These are phyloP conservation scores for Limnodromus scolopaceus DNA, from an alignment of 2,797 vertebrate species.

Conservation along the genomic window DNA sequence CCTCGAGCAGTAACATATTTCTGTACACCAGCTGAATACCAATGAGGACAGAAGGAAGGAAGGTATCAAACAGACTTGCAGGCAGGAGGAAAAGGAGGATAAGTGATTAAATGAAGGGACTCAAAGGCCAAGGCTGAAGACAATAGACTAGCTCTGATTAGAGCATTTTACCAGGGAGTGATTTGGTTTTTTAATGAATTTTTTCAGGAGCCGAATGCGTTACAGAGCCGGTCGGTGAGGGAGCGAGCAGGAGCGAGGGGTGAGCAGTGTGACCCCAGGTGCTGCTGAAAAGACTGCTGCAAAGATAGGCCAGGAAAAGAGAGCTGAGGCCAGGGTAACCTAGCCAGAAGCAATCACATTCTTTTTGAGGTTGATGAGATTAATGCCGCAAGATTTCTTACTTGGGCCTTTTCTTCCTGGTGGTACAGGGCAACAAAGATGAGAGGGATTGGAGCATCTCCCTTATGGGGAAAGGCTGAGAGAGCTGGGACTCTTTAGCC, in stretches of 20 bases:
- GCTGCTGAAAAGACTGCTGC: background rate
- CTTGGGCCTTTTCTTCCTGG: background rate
- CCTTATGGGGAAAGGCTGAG: too few species aligned
- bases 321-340: background rate
- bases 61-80: constrained; percentile 28
- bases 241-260: background rate
- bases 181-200: background rate
- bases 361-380: background rate
- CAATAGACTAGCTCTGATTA: background rate
- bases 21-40: constrained; percentile 67
- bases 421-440: background rate
- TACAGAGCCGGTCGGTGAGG: background rate
- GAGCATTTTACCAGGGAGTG: background rate
- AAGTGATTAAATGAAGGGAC: constrained; percentile 28
- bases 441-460: too few species aligned
- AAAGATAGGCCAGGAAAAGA: background rate
- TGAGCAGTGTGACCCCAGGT: background rate
- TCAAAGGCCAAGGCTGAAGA: constrained; percentile 15
- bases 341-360: too few species aligned
- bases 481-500: too few species aligned
- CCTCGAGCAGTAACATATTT: constrained; percentile 76
- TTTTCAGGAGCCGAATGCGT: background rate
- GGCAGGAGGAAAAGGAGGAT: constrained; percentile 28
- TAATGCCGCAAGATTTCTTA: background rate
- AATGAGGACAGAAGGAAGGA: constrained; percentile 66